Evolutionary conservation across 2,797 vertebrate species (phyloP).

Genomic region (Pelochelys cantorii): DNA sequence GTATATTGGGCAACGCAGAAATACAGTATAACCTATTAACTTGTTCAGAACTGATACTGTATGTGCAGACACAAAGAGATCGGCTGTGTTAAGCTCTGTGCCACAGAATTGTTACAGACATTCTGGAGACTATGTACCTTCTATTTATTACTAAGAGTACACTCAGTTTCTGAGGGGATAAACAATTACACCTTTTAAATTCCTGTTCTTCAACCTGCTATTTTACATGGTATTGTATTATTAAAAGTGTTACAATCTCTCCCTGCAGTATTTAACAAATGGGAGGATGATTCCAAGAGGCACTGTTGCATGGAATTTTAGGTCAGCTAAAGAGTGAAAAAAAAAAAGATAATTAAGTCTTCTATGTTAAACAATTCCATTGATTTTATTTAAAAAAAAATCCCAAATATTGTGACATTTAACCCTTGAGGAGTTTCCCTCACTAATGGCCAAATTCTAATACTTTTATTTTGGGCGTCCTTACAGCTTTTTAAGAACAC

Average conservation of each 20-base stretch:
- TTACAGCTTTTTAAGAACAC: not conserved
- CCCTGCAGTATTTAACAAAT: conserved; percentile 66
- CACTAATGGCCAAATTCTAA: not conserved
- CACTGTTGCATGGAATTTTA: conserved; percentile 55
- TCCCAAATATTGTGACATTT: not conserved
- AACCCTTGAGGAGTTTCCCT: not conserved
- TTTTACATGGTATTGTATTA: conserved; percentile 47
- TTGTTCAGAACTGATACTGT: conserved; percentile 59
- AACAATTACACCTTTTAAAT: conserved; percentile 17
- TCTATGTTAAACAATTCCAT: not conserved
- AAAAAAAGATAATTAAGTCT: too few species aligned
- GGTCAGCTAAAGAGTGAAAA: conserved; percentile 27
- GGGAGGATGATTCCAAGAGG: conserved; percentile 21
- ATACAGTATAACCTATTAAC: conserved; percentile 57
- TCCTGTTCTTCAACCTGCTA: not conserved
- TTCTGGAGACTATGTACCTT: conserved; percentile 60
- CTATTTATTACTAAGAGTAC: conserved; percentile 59
- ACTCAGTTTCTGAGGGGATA: conserved; percentile 31
- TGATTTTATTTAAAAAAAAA: not conserved
- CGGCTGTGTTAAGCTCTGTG: conserved; percentile 7
- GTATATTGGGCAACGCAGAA: conserved; percentile 56
- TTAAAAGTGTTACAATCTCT: conserved; percentile 68
- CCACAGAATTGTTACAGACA: conserved; percentile 61
- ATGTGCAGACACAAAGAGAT: conserved; percentile 59
- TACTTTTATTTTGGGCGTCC: not conserved